Conservation (phyloP, 1,140 invertebrate species). For the Diploscapter pachys region DNA sequence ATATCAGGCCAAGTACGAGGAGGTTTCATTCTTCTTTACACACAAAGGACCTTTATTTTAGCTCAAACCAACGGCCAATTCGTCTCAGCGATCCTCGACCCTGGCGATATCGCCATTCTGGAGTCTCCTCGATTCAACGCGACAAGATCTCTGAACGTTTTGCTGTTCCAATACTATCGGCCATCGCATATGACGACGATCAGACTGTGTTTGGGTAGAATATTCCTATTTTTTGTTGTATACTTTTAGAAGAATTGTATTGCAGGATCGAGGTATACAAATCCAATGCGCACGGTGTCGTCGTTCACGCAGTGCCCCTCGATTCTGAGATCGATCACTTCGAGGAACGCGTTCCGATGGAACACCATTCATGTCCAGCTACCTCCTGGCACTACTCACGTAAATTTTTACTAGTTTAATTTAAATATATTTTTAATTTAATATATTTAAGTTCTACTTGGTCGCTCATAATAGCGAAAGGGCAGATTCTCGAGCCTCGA, state of each 20-base stretch:
- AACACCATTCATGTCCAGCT: conserved; percentile 57
- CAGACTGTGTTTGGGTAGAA: conserved; percentile 50
- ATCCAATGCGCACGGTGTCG: conserved; percentile 48
- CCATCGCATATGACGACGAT: conserved; percentile 51
- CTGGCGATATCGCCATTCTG: conserved; percentile 56
- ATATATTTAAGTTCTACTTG: conserved; percentile 49
- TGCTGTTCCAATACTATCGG: conserved; percentile 55
- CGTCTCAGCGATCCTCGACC: conserved; percentile 52
- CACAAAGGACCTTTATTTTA: conserved; percentile 26
- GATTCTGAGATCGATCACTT: conserved; percentile 55
- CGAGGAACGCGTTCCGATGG: conserved; percentile 57
- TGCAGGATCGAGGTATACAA: conserved; percentile 41
- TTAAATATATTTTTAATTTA: conserved; percentile 7
- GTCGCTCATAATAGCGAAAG: conserved; percentile 54
- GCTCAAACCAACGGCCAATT: conserved; percentile 54
- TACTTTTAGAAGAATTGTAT: background rate
- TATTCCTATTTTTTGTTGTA: background rate
- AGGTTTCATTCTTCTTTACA: background rate
- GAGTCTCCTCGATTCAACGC: conserved; percentile 54
- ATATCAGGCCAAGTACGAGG: conserved; percentile 27
- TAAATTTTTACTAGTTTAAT: conserved; percentile 16
- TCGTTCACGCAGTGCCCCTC: conserved; percentile 56
- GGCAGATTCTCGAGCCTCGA: conserved; percentile 48
- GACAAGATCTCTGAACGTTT: conserved; percentile 52
- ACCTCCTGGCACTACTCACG: conserved; percentile 55